These are phyloP conservation scores for Aphaenogaster rudis DNA, from an alignment of 1,140 invertebrate genomes.

Conservation along the genomic window DNA sequence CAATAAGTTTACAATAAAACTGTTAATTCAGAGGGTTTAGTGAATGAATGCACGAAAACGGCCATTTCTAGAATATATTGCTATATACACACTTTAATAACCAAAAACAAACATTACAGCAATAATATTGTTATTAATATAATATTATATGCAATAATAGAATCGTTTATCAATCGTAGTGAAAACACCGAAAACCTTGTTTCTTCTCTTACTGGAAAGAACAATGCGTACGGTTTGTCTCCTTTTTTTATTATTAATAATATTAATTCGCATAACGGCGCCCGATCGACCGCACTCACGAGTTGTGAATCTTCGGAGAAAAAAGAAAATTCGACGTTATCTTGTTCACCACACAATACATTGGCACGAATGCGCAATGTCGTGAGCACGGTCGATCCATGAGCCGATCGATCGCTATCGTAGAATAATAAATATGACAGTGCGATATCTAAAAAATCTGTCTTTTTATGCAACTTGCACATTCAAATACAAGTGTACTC, in stretches of 20 bases:
- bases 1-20: background rate
- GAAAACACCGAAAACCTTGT: conserved; percentile 85
- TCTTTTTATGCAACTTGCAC: conserved; percentile 85
- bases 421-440: conserved; percentile 86
- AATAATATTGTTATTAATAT: conserved; percentile 86
- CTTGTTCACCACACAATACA: background rate
- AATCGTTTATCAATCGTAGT: conserved; percentile 86
- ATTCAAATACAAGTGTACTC: conserved; percentile 84
- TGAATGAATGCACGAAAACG: conserved; percentile 54
- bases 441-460: conserved; percentile 86
- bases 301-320: background rate
- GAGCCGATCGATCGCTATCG: conserved; percentile 77
- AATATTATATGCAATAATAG: conserved; percentile 85
- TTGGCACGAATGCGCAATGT: background rate
- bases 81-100: conserved; percentile 88
- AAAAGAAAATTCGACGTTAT: conserved; percentile 28
- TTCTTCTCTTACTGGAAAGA: conserved; percentile 81
- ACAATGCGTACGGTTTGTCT: conserved; percentile 76
- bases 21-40: background rate
- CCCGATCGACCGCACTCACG: conserved; percentile 74
- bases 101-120: conserved; percentile 87
- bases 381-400: conserved; percentile 70
- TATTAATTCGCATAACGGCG: conserved; percentile 82
- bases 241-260: conserved; percentile 78
- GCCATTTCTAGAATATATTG: conserved; percentile 82